A percentile compares a stretch with the other conserved stretches of the same genome.
Evolutionary conservation across 2,113 vertebrate species (phyloP).

Genomic region (Oxyruncus cristatus): DNA sequence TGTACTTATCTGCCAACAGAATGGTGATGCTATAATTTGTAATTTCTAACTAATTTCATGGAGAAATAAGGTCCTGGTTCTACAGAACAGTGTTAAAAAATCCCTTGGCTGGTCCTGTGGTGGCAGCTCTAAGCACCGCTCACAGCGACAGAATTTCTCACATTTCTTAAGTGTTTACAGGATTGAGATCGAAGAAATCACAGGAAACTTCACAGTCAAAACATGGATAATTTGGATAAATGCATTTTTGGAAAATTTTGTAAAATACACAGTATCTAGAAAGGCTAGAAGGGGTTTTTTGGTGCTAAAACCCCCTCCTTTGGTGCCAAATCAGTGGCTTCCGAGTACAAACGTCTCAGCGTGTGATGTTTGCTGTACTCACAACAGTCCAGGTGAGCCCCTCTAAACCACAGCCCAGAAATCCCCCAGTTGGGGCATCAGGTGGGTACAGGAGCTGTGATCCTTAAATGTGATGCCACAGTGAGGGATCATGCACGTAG

Average conservation of each 20-base stretch:
- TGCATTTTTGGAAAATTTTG: background rate
- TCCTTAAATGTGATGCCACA: slow-evolving; percentile 11
- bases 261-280: background rate
- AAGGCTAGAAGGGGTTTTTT: background rate
- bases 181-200: background rate
- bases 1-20: slow-evolving; percentile 11
- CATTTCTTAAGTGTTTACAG: background rate
- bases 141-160: background rate
- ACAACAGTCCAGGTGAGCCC: background rate
- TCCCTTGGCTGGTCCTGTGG: background rate
- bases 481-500: slow-evolving; percentile 28
- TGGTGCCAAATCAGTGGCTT: background rate
- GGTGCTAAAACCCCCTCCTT: background rate
- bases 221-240: background rate
- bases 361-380: background rate
- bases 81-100: background rate
- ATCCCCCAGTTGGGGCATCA: slow-evolving; percentile 50
- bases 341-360: background rate
- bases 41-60: background rate
- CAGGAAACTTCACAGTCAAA: background rate
- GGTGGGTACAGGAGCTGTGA: background rate
- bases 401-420: background rate
- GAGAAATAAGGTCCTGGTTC: background rate
- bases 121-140: background rate
- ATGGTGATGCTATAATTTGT: background rate